Evolutionary conservation across 1,140 invertebrate species (phyloP).

Genomic region (Acyrthosiphon pisum): DNA sequence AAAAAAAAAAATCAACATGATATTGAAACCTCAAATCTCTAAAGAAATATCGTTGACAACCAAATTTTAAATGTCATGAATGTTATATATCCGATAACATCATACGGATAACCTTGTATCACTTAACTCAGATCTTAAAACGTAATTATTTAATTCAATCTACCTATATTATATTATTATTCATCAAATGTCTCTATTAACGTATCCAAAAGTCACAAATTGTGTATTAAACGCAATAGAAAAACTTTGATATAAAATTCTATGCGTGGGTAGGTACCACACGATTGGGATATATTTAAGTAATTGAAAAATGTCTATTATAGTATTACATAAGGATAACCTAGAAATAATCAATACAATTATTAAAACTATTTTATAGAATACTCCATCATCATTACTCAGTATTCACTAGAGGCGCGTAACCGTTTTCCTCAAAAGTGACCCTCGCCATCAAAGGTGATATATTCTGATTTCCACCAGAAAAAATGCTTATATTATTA

Average conservation of each 20-base stretch:
- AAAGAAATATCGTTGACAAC: neutral
- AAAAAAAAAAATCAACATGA: neutral
- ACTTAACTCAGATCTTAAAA: neutral
- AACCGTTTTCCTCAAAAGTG: too few species aligned
- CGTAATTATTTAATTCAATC: too few species aligned
- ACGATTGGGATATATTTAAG: neutral
- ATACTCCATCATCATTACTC: neutral
- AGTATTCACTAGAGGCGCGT: neutral
- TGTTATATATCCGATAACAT: neutral
- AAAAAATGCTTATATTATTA: too few species aligned
- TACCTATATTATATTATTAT: neutral
- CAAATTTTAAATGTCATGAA: neutral
- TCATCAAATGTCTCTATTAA: neutral
- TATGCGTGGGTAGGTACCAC: too few species aligned
- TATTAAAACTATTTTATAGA: too few species aligned
- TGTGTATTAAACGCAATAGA: too few species aligned
- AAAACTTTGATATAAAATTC: neutral
- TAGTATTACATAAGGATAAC: neutral
- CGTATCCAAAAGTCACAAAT: neutral
- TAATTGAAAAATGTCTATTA: neutral
- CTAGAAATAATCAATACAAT: too few species aligned
- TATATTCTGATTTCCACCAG: too few species aligned
- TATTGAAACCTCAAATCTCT: neutral
- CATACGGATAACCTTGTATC: neutral
- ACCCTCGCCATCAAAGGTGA: too few species aligned